Evolutionary conservation across 2,113 vertebrate genomes (phyloP), one percentile per base, ranked within the genome.

Genomic region (Catharus minimus): DNA sequence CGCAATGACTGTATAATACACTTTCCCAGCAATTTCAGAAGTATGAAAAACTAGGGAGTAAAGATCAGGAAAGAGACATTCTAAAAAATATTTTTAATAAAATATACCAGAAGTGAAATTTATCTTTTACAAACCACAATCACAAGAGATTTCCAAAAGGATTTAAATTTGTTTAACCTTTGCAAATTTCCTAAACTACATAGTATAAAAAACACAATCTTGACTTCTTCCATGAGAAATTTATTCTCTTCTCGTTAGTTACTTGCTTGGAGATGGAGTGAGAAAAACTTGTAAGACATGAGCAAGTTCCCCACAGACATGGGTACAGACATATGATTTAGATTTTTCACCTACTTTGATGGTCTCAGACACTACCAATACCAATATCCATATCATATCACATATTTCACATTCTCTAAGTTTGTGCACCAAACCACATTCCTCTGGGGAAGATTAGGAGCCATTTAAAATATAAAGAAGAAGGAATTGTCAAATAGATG

Each of bases 311-410:
- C 9, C 13, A 61, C 5, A 65, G 9, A 57, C 14, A 78, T 12
- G 2, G 3, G 0, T 15, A 30, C 13, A 10, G 10, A 19, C 11
- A 3, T 46, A 73, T 2, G 2, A 33, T 60, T 72, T 67, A 24
- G 61, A 16, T 7, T 41, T 15, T 55, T 32, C 15, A 39, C 16
- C 2, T 5, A 36, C 64, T 85, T 67, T 38, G 4, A 27, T 47
- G 2, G 9, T 68, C 15, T 73, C 4, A 60, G n/a, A 50, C 3
- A 49, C 17, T 53, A 57, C 1, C 5, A 50, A 30, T 62, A 71
- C 5, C 13, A 53, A 57, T 26, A 82, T 17, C 2, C 4, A 22
- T 39, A 55, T 16, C 2, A 28, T 33, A 13, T 33, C 50, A 3
- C 2, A 44, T 15, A n/a, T 72, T 78, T 27, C 13, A 64, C 38